Evolutionary conservation across 1,140 invertebrate species (phyloP).

Genomic region (Linepithema humile): DNA sequence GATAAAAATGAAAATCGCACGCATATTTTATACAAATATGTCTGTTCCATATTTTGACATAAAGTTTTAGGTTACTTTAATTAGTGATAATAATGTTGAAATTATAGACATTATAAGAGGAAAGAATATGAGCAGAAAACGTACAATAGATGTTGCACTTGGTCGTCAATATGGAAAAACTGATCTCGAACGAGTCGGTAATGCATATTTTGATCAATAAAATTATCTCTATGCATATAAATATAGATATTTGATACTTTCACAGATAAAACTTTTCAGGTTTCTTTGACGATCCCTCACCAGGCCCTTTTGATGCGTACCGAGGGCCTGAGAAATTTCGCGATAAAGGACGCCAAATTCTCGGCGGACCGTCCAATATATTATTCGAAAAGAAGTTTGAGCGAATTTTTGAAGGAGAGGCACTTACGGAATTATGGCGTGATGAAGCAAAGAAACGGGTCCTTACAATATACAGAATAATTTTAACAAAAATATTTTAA

Average conservation of each 20-base stretch:
- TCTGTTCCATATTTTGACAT: background rate
- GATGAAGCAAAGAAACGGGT: slow-evolving; percentile 35
- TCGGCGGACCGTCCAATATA: slow-evolving; percentile 35
- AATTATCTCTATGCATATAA: background rate
- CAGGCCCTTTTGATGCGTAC: slow-evolving; percentile 70
- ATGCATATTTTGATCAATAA: slow-evolving; percentile 40
- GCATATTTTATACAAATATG: background rate
- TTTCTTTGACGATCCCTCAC: slow-evolving; percentile 71
- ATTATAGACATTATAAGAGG: background rate
- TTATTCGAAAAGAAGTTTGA: slow-evolving; percentile 72
- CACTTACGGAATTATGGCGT: slow-evolving; percentile 59
- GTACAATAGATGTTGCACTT: background rate
- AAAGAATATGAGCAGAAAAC: slow-evolving; percentile 33
- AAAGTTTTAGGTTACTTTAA: slow-evolving; percentile 55
- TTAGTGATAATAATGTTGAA: background rate
- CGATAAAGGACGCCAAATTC: slow-evolving; percentile 65
- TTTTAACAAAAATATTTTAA: background rate
- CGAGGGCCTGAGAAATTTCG: slow-evolving; percentile 44
- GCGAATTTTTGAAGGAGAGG: slow-evolving; percentile 75
- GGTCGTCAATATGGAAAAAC: slow-evolving; percentile 72
- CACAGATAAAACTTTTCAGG: slow-evolving; percentile 58
- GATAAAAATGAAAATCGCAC: slow-evolving; percentile 25
- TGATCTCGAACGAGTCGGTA: slow-evolving; percentile 79
- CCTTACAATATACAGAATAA: background rate
- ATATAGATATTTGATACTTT: background rate